These are phyloP conservation scores for Campylomormyrus tamandua DNA, from an alignment of 2,113 vertebrate species.

Conservation along the genomic window DNA sequence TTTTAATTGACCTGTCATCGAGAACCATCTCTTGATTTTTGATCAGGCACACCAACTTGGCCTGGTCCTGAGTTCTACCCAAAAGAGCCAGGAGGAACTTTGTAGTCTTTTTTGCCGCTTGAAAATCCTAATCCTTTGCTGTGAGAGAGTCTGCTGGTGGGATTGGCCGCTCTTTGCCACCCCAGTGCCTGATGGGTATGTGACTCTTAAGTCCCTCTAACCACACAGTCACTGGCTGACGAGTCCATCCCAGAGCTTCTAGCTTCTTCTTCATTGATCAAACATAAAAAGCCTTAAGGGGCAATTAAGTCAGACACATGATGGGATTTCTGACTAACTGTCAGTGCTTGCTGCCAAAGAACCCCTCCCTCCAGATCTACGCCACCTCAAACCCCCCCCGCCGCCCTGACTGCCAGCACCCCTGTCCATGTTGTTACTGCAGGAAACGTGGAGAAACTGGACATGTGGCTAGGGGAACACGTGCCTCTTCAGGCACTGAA, in stretches of 20 bases:
- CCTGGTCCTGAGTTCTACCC: neutral
- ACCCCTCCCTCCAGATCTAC: slow-evolving; percentile 2
- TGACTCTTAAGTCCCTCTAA: slow-evolving; percentile 22
- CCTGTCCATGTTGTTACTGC: neutral
- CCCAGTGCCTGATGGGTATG: slow-evolving; percentile 16
- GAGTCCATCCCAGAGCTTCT: neutral
- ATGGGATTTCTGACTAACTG: slow-evolving; percentile 19
- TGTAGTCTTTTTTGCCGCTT: neutral
- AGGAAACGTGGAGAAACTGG: neutral
- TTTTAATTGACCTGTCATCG: slow-evolving; percentile 5
- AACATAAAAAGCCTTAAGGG: slow-evolving; percentile 45
- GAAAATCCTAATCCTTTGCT: slow-evolving; percentile 45
- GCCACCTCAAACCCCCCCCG: neutral
- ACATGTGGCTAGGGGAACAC: neutral
- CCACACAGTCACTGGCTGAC: neutral
- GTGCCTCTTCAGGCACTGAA: neutral
- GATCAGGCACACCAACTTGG: neutral
- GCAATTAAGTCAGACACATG: slow-evolving; percentile 41
- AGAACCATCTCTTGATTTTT: slow-evolving; percentile 10
- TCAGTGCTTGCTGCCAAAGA: slow-evolving; percentile 24
- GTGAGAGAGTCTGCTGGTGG: slow-evolving; percentile 36
- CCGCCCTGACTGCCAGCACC: neutral
- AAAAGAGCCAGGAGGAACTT: neutral
- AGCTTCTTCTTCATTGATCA: slow-evolving; percentile 45
- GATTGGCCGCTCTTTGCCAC: slow-evolving; percentile 23